These are phyloP conservation scores for Tenrec ecaudatus DNA, from an alignment of 2,113 vertebrate genomes.

Conservation along the genomic window DNA sequence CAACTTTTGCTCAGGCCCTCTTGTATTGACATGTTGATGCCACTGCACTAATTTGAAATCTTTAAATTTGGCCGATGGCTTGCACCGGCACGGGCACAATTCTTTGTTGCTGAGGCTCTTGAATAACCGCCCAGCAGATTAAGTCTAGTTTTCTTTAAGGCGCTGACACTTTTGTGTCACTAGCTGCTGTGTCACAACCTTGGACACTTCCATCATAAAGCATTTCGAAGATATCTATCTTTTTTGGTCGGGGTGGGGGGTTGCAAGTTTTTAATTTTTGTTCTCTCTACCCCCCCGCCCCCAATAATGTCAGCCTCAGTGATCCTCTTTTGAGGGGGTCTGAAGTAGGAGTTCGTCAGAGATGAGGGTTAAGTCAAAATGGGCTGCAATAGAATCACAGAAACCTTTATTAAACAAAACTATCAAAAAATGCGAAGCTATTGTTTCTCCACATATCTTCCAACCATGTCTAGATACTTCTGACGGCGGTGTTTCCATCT, in stretches of 20 bases:
- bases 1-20: too few species aligned
- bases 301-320: background rate
- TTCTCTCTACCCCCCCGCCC: background rate
- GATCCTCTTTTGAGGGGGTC: background rate
- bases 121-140: background rate
- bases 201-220: background rate
- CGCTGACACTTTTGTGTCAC: too few species aligned
- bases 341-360: conserved; percentile 20
- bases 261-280: conserved; percentile 5
- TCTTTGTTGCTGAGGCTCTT: conserved; percentile 24
- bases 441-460: too few species aligned
- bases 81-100: background rate
- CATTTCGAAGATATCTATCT: background rate
- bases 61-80: background rate
- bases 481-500: too few species aligned
- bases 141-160: background rate
- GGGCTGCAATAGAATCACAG: too few species aligned
- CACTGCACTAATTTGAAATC: conserved; percentile 32
- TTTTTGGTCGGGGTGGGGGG: background rate
- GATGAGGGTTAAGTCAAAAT: too few species aligned
- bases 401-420: too few species aligned
- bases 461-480: too few species aligned
- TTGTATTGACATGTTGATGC: too few species aligned
- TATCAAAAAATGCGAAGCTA: too few species aligned
- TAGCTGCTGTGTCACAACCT: background rate